These are phyloP conservation scores for Pachliopta kotzebuea DNA, from an alignment of 2,888 invertebrate species.

Conservation along the genomic window DNA sequence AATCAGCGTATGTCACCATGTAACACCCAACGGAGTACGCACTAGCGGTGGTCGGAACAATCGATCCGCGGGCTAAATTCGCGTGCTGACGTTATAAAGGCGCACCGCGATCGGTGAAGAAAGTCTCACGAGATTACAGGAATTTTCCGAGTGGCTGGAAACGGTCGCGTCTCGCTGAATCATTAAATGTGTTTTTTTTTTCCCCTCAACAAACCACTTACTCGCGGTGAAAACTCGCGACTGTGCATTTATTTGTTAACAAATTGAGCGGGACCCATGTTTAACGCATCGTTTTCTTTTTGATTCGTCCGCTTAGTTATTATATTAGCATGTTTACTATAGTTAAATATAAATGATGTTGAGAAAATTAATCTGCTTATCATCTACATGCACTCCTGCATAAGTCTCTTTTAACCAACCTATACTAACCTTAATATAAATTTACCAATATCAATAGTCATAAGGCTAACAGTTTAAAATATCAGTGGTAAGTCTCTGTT, in stretches of 20 bases:
- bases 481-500: too few relatives aligned
- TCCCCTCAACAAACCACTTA: slow-evolving; percentile 31
- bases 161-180: slow-evolving; percentile 71
- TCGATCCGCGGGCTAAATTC: slow-evolving; percentile 32
- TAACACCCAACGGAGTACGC: not conserved
- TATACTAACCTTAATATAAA: too few relatives aligned
- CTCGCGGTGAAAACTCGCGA: slow-evolving; percentile 57
- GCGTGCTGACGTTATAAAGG: slow-evolving; percentile 52
- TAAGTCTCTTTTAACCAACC: too few relatives aligned
- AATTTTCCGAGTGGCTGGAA: slow-evolving; percentile 78
- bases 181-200: slow-evolving; percentile 65
- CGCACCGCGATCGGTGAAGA: slow-evolving; percentile 61
- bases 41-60: not conserved
- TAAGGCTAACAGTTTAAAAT: too few relatives aligned
- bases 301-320: too few relatives aligned
- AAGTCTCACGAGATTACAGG: slow-evolving; percentile 72
- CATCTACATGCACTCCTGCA: too few relatives aligned
- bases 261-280: slow-evolving; percentile 16
- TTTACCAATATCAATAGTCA: too few relatives aligned
- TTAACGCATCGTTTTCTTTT: not conserved
- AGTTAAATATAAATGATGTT: too few relatives aligned
- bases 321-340: too few relatives aligned
- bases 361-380: too few relatives aligned
- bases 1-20: not conserved
- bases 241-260: slow-evolving; percentile 32